Percentiles rank a stretch among this genome's conserved stretches.
phyloP scores from a whole-genome alignment of 2,113 vertebrate genomes.

The Rhinolophus sinicus region DNA sequence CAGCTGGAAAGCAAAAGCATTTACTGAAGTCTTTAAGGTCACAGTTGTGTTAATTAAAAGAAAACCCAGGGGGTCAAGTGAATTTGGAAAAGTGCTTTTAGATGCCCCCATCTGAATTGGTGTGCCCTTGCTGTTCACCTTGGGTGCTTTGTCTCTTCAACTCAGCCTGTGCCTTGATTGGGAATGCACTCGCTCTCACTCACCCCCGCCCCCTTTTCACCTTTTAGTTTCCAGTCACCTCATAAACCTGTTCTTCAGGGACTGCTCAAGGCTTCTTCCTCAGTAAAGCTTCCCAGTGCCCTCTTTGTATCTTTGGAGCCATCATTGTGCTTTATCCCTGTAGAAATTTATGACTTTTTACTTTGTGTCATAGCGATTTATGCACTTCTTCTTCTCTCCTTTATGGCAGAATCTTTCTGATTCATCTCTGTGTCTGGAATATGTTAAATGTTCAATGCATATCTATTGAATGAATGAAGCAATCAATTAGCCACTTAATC shows the following conservation, averaged over 20 bases:
- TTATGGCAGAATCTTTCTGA: slow-evolving; percentile 29
- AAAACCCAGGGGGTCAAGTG: neutral
- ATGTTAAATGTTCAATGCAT: neutral
- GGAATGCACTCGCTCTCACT: neutral
- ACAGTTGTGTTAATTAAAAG: slow-evolving; percentile 56
- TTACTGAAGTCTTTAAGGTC: slow-evolving; percentile 39
- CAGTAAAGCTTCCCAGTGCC: neutral
- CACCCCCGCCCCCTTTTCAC: neutral
- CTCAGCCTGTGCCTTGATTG: neutral
- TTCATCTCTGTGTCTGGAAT: neutral
- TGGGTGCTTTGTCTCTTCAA: neutral
- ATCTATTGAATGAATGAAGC: neutral
- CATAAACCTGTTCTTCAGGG: neutral
- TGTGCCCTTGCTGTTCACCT: neutral
- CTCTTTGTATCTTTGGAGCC: neutral
- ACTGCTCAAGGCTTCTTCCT: neutral
- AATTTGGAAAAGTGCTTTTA: slow-evolving; percentile 24
- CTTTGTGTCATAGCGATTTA: neutral
- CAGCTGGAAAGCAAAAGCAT: slow-evolving; percentile 46
- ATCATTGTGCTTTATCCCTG: neutral
- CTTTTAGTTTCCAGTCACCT: neutral
- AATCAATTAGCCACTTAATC: neutral
- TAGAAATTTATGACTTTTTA: neutral
- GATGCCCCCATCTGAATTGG: neutral
- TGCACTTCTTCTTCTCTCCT: neutral